Evolutionary conservation across 2,888 invertebrate species (phyloP), one percentile per base, ranked within the genome.

Genomic region (Drosophila helvetica): DNA sequence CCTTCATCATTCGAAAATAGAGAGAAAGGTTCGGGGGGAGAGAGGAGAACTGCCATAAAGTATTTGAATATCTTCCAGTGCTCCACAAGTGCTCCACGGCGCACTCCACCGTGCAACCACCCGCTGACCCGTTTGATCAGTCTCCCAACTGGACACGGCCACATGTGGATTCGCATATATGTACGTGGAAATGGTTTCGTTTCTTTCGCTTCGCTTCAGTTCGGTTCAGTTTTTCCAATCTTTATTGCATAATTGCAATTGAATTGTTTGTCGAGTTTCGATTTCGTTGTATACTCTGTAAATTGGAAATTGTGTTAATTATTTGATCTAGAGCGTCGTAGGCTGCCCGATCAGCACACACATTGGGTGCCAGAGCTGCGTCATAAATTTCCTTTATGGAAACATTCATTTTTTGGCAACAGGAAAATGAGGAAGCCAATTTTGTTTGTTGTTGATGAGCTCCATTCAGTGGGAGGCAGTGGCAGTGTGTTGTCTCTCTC

Each of bases 221-320:
- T 71, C 57, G 27, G 52, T 27, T 27, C 57, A 22, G 52, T 47
- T 62, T 73, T 64, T 65, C 79, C 73, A 63, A 65, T 63, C 79
- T 84, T 80, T 83, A 87, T 85, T 85, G 85, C 85, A 87, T 85
- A 87, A 85, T 87, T 89, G 88, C 87, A 87, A 89, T 79, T 84
- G 85, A 85, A 88, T 84, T 85, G 89, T 84, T 88, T 86, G 72
- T 72, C 67, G 78, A 71, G 62, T 77, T 79, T 86, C 66, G 74
- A 59, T 77, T 79, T 85, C 70, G 72, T 68, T 78, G 69, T 63
- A 48, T 50, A 38, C 58, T 61, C 57, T 10, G 38, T 48, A 42
- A 50, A 55, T 64, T 62, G 30, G 68, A 48, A 77, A 67, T 72
- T 80, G 83, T 84, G 80, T 77, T 78, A 86, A 84, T 84, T 65